A percentile compares a stretch with the other conserved stretches of the same genome.
These are phyloP conservation scores for Trididemnum miniatum DNA, from an alignment of 23 tunicate genomes.

Conservation along the genomic window DNA sequence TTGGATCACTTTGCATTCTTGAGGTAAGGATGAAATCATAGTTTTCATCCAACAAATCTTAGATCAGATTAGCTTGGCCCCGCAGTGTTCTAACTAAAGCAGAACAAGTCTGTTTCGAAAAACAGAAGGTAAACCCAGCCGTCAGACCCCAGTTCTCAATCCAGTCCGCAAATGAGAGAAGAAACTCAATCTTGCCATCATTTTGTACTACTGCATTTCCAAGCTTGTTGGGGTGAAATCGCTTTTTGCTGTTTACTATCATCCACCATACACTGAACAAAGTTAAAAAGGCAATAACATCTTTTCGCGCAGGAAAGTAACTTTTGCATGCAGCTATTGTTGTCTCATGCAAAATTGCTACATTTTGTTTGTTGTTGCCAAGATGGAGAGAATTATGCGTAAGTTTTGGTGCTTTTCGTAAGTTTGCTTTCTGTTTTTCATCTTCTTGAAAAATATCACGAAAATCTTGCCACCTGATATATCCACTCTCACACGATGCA, in stretches of 20 bases:
- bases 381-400: not conserved
- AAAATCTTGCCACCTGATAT: not conserved
- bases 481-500: constrained; percentile 4
- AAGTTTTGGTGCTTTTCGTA: constrained; percentile 20
- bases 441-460: not conserved
- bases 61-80: not conserved
- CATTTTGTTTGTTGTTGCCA: constrained; percentile 26
- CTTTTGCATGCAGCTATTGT: constrained; percentile 27
- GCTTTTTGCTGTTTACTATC: constrained; percentile 13
- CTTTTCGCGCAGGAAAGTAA: constrained; percentile 2
- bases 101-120: constrained; percentile 1
- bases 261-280: constrained; percentile 6
- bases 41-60: constrained; percentile 13
- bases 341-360: constrained; percentile 1
- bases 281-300: not conserved
- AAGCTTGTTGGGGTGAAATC: not conserved
- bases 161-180: constrained; percentile 2
- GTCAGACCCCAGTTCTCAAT: not conserved
- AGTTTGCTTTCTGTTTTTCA: constrained; percentile 3
- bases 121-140: not conserved
- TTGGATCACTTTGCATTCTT: not conserved
- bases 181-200: constrained; percentile 17
- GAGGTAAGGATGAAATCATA: not conserved
- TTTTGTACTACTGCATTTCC: not conserved
- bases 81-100: not conserved